These are phyloP conservation scores for Pseudomugil tenellus DNA, from an alignment of 2,797 vertebrate species.

Conservation along the genomic window DNA sequence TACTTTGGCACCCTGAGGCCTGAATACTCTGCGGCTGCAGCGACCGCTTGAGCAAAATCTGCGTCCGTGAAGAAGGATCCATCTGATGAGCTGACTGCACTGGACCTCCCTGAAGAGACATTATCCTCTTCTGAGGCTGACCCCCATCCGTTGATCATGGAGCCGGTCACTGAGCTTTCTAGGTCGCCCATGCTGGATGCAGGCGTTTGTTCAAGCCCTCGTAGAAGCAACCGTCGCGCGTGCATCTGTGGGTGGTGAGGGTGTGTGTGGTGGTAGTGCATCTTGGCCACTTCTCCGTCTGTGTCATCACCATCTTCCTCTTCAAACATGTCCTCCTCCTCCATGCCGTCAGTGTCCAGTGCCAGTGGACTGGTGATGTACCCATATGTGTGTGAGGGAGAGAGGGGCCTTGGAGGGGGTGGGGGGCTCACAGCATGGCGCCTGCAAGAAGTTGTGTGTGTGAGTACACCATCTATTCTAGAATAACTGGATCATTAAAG, in stretches of 20 bases:
- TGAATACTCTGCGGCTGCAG: slow-evolving; percentile 94
- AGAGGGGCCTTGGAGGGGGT: slow-evolving; percentile 89
- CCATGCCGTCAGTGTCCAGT: slow-evolving; percentile 93
- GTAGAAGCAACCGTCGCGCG: slow-evolving; percentile 88
- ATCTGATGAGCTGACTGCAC: slow-evolving; percentile 93
- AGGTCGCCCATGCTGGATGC: slow-evolving; percentile 97
- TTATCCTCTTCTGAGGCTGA: slow-evolving; percentile 98
- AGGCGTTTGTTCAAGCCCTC: slow-evolving; percentile 95
- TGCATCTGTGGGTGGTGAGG: slow-evolving; percentile 81
- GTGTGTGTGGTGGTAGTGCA: slow-evolving; percentile 85
- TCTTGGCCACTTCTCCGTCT: slow-evolving; percentile 91
- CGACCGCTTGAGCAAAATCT: slow-evolving; percentile 97
- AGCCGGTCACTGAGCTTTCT: slow-evolving; percentile 97
- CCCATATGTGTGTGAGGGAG: slow-evolving; percentile 95
- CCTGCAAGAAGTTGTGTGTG: slow-evolving; percentile 66
- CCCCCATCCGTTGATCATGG: slow-evolving; percentile 99
- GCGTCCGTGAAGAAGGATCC: slow-evolving; percentile 98
- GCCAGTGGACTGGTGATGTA: slow-evolving; percentile 94
- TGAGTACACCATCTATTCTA: slow-evolving; percentile 12
- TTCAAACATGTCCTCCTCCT: slow-evolving; percentile 91
- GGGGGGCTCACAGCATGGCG: slow-evolving; percentile 92
- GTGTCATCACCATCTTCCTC: slow-evolving; percentile 93
- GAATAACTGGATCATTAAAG: slow-evolving; percentile 7
- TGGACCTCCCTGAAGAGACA: slow-evolving; percentile 96
- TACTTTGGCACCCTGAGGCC: slow-evolving; percentile 92